A percentile compares a stretch with the other conserved stretches of the same genome.
Conservation (phyloP, 1,140 invertebrate species). For the Metopolophium dirhodum region DNA sequence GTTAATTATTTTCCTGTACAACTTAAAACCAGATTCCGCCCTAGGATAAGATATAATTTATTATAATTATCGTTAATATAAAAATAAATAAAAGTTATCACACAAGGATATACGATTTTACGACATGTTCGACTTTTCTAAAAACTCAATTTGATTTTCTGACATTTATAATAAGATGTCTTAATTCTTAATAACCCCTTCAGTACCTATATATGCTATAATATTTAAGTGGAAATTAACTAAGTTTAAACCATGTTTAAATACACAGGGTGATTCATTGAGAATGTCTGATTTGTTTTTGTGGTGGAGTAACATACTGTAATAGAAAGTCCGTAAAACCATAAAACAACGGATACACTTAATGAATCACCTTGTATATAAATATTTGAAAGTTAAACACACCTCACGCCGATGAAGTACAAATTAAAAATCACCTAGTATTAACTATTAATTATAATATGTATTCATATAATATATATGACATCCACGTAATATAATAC, state of each 20-base stretch:
- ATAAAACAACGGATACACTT: background rate
- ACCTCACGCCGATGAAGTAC: background rate
- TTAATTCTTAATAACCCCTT: background rate
- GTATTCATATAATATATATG: background rate
- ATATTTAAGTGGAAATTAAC: background rate
- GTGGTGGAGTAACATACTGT: background rate
- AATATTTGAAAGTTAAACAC: slow-evolving; percentile 23
- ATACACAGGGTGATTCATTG: background rate
- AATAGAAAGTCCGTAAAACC: background rate
- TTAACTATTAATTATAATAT: background rate
- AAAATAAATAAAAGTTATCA: background rate
- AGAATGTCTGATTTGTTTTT: background rate
- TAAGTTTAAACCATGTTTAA: background rate
- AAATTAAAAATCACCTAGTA: background rate
- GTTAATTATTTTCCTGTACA: background rate
- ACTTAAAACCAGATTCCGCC: background rate
- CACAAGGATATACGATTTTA: background rate
- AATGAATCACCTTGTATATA: background rate
- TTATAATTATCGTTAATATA: background rate
- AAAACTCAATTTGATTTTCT: background rate
- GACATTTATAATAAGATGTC: background rate
- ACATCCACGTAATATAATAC: background rate
- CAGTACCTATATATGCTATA: background rate
- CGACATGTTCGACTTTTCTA: background rate
- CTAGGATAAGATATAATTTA: background rate